phyloP scores from a whole-genome alignment of 1,140 invertebrate genomes.

The Drosophila mayri region DNA sequence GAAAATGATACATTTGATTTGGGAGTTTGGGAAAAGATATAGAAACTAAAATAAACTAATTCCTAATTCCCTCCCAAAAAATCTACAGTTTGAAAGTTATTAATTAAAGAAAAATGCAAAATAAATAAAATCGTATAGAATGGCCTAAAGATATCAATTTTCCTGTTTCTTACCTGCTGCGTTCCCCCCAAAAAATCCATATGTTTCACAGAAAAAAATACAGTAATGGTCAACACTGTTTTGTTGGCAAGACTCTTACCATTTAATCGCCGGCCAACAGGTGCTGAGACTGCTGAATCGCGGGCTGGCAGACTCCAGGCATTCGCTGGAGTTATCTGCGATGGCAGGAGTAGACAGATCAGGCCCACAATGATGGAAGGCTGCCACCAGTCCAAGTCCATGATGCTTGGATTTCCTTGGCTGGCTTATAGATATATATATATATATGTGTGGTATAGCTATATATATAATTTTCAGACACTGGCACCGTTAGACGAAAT shows the following conservation, averaged over 20 bases:
- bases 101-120: not conserved
- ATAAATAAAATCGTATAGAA: not conserved
- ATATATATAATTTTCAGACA: constrained; percentile 2
- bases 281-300: constrained; percentile 22
- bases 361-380: constrained; percentile 43
- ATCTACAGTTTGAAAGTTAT: too few species aligned
- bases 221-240: not conserved
- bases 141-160: not conserved
- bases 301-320: constrained; percentile 64
- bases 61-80: not conserved
- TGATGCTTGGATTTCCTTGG: not conserved
- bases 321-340: constrained; percentile 26
- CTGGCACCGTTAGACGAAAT: constrained; percentile 55
- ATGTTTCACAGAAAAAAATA: not conserved
- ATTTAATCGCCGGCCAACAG: constrained; percentile 63
- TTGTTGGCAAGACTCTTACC: constrained; percentile 55
- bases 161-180: not conserved
- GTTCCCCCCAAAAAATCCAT: not conserved
- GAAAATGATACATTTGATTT: constrained; percentile 2
- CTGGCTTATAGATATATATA: constrained; percentile 3
- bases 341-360: constrained; percentile 51
- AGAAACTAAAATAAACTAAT: not conserved
- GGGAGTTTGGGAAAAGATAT: not conserved
- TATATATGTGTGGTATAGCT: constrained; percentile 4
- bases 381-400: constrained; percentile 69